phyloP scores from a whole-genome alignment of 2,113 vertebrate species.

The Seriola quinqueradiata region DNA sequence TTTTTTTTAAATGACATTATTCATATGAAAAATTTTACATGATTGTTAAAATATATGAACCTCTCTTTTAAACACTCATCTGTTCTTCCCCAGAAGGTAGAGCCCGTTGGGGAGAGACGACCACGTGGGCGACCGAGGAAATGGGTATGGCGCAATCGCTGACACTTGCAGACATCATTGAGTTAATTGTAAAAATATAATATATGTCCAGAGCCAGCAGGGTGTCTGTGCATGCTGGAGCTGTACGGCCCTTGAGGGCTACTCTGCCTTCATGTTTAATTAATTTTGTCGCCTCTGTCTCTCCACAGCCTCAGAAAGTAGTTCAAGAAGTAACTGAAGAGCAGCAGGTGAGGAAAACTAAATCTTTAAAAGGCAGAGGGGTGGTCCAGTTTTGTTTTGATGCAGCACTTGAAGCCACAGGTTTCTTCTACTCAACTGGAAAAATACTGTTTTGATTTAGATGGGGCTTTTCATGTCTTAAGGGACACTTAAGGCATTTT shows the following conservation, averaged over 20 bases:
- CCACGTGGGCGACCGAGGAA: slow-evolving; percentile 98
- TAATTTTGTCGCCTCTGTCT: slow-evolving; percentile 31
- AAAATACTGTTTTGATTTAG: background rate
- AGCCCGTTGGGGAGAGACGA: slow-evolving; percentile 93
- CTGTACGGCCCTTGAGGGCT: background rate
- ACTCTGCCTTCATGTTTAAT: slow-evolving; percentile 20
- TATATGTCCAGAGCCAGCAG: slow-evolving; percentile 28
- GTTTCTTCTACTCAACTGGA: background rate
- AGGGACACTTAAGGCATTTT: background rate
- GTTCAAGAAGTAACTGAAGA: slow-evolving; percentile 76
- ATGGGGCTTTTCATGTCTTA: background rate
- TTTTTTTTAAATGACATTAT: too few relatives aligned
- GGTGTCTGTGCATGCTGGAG: slow-evolving; percentile 36
- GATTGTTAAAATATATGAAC: background rate
- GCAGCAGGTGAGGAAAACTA: slow-evolving; percentile 81
- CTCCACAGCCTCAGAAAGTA: slow-evolving; percentile 82
- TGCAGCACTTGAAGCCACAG: background rate
- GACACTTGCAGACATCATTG: slow-evolving; percentile 39
- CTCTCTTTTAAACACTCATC: slow-evolving; percentile 1
- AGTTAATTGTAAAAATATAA: slow-evolving; percentile 21
- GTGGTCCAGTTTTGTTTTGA: slow-evolving; percentile 41
- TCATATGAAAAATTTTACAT: background rate
- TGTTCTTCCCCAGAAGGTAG: slow-evolving; percentile 88
- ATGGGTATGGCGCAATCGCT: slow-evolving; percentile 90
- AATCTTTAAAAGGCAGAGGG: slow-evolving; percentile 21